Percentiles rank a stretch among this genome's conserved stretches.
Conservation (phyloP, 2,888 invertebrate genomes). For the Zygaena filipendulae region DNA sequence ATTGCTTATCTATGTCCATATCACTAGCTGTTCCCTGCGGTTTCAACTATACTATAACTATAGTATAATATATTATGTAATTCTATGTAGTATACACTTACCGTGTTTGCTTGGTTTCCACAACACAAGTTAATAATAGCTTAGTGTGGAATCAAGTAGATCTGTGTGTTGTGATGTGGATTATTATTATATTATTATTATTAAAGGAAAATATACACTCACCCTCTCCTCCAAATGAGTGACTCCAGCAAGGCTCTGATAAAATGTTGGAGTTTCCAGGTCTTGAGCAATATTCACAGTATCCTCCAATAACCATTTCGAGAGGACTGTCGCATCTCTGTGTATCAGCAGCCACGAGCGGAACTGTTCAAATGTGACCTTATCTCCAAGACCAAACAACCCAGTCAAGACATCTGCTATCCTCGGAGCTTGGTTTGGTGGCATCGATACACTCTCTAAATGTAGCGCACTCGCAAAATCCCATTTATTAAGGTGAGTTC, state of each 20-base stretch:
- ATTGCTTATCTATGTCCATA: too few relatives aligned
- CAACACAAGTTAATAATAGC: too few relatives aligned
- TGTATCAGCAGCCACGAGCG: conserved; percentile 81
- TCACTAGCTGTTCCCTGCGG: too few relatives aligned
- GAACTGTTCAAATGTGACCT: conserved; percentile 79
- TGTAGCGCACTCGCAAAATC: conserved; percentile 77
- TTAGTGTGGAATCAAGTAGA: too few relatives aligned
- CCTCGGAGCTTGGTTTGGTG: conserved; percentile 34
- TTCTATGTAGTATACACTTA: too few relatives aligned
- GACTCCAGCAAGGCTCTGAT: conserved; percentile 93
- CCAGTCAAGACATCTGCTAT: conserved; percentile 46
- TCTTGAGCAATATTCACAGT: conserved; percentile 82
- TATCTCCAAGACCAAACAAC: conserved; percentile 48
- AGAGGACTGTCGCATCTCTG: conserved; percentile 81
- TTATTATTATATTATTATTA: too few relatives aligned
- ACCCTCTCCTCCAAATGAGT: conserved; percentile 87
- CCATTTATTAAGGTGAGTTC: conserved; percentile 75
- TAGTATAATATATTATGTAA: too few relatives aligned
- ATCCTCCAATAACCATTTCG: conserved; percentile 84
- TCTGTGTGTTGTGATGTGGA: too few relatives aligned
- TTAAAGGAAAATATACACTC: too few relatives aligned
- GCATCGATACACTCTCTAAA: conserved; percentile 61
- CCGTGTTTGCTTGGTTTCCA: too few relatives aligned
- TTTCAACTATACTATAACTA: too few relatives aligned
- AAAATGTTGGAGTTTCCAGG: conserved; percentile 89